Evolutionary conservation across 2,797 vertebrate genomes (phyloP).

Genomic region (Falco novaeseelandiae): DNA sequence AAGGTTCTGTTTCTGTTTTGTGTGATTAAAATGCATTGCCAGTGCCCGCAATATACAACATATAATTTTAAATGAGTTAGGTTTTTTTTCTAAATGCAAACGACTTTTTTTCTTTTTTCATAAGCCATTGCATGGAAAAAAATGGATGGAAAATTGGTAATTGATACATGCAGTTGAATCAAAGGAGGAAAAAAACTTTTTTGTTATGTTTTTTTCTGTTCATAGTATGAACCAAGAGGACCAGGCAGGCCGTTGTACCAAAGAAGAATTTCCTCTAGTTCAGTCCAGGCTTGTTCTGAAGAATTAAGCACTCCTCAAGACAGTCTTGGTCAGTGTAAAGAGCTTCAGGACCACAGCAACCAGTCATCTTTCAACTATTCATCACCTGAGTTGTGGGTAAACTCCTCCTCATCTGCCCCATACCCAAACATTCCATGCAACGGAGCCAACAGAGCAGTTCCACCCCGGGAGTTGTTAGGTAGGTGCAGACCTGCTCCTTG

Average conservation of each 20-base stretch:
- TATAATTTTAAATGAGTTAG: neutral
- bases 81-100: neutral
- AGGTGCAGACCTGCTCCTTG: neutral
- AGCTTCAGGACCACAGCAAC: conserved; percentile 86
- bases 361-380: conserved; percentile 87
- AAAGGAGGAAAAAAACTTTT: neutral
- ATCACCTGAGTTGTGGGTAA: conserved; percentile 91
- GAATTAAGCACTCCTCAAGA: conserved; percentile 84
- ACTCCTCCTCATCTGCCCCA: conserved; percentile 84
- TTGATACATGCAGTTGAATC: neutral
- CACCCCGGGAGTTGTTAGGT: conserved; percentile 92
- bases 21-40: neutral
- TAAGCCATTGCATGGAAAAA: neutral
- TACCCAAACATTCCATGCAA: conserved; percentile 99
- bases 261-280: conserved; percentile 96
- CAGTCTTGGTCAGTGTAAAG: conserved; percentile 86
- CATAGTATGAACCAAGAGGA: conserved; percentile 97
- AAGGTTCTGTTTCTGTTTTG: neutral
- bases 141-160: neutral
- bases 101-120: neutral
- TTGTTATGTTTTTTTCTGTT: neutral
- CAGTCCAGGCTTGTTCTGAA: conserved; percentile 90
- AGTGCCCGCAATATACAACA: neutral
- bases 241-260: conserved; percentile 99
- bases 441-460: conserved; percentile 87